Percentiles rank a stretch among this genome's conserved stretches.
Evolutionary conservation across 2,797 vertebrate genomes (phyloP).

Genomic region (Setipinna tenuifilis): DNA sequence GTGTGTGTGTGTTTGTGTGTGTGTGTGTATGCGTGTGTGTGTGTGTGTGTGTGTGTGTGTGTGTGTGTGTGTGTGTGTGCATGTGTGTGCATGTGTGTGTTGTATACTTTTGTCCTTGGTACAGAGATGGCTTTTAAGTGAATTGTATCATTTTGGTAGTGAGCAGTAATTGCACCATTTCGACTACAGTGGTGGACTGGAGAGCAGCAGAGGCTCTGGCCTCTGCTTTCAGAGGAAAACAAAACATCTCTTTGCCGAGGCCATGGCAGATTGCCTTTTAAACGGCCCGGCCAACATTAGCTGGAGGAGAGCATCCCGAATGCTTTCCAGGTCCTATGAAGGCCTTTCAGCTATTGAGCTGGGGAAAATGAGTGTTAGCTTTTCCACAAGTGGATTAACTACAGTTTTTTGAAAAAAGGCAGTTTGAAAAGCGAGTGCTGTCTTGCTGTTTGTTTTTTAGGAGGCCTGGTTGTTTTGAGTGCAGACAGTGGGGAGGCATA

Average conservation of each 20-base stretch:
- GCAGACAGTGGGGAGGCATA: constrained; percentile 56
- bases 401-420: background rate
- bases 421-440: background rate
- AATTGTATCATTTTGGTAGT: background rate
- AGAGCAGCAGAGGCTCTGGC: background rate
- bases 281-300: background rate
- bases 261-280: background rate
- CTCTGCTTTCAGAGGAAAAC: background rate
- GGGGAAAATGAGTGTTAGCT: background rate
- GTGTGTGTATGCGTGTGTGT: no score
- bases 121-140: background rate
- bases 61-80: background rate
- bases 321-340: background rate
- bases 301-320: background rate
- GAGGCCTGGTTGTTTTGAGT: background rate
- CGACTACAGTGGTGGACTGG: background rate
- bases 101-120: background rate
- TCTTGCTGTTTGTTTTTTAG: background rate
- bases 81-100: background rate
- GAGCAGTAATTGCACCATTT: background rate
- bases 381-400: background rate
- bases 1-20: background rate
- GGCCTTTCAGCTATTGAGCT: background rate
- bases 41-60: background rate
- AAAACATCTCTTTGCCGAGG: background rate